phyloP scores from a whole-genome alignment of 1,140 invertebrate genomes.

The Meloidogyne hapla region DNA sequence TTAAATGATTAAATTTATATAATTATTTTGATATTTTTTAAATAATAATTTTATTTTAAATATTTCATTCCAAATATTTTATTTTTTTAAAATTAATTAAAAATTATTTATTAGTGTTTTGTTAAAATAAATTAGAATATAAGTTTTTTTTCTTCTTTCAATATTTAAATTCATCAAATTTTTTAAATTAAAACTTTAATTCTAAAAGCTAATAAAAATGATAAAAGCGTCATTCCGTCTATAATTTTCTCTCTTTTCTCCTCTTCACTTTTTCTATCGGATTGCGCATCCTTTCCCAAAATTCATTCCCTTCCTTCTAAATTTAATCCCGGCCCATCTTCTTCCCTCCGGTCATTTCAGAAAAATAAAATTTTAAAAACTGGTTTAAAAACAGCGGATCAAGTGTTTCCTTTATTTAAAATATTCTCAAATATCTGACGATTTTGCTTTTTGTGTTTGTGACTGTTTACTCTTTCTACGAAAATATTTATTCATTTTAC shows the following conservation, averaged over 20 bases:
- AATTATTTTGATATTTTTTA: too few species aligned
- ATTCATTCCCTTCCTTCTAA: not conserved
- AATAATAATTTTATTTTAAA: too few species aligned
- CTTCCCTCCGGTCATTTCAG: not conserved
- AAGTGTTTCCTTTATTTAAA: not conserved
- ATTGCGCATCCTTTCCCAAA: not conserved
- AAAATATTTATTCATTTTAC: not conserved
- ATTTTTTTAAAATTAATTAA: too few species aligned
- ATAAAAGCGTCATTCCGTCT: not conserved
- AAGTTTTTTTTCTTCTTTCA: too few species aligned
- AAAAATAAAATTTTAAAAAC: conserved; percentile 7
- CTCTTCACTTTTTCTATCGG: not conserved
- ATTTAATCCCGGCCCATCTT: not conserved
- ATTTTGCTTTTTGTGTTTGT: not conserved
- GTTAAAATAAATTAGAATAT: too few species aligned
- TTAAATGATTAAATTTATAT: too few species aligned
- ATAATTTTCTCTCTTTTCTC: not conserved
- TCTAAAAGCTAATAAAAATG: too few species aligned
- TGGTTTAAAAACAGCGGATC: not conserved
- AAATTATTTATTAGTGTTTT: too few species aligned
- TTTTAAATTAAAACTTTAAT: too few species aligned
- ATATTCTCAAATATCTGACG: not conserved
- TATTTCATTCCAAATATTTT: too few species aligned
- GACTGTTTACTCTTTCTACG: not conserved
- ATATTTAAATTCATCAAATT: too few species aligned